A percentile compares a stretch with the other conserved stretches of the same genome.
These are phyloP conservation scores for Maccullochella peelii DNA, from an alignment of 2,113 vertebrate genomes.

Conservation along the genomic window DNA sequence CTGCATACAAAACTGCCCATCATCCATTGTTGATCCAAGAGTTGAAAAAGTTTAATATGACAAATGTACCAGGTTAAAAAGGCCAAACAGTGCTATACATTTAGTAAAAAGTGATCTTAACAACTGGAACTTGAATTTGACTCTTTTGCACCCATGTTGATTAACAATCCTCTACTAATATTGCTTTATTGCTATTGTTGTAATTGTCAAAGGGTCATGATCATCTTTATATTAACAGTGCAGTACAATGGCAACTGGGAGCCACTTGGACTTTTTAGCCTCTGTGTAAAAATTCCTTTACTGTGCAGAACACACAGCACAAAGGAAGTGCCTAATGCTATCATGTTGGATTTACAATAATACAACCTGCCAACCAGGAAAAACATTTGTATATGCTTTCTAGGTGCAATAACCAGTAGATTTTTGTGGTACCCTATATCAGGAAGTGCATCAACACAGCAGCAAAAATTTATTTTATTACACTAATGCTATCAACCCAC, in stretches of 20 bases:
- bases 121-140: background rate
- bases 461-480: slow-evolving; percentile 18
- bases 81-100: background rate
- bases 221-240: background rate
- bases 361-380: background rate
- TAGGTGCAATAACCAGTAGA: background rate
- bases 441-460: background rate
- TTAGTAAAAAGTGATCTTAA: background rate
- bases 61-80: background rate
- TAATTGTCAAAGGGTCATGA: background rate
- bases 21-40: background rate
- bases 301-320: background rate
- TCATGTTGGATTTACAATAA: slow-evolving; percentile 11
- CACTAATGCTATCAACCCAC: background rate
- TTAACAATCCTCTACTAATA: background rate
- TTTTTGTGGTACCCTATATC: background rate
- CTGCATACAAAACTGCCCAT: background rate
- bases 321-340: background rate
- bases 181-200: background rate
- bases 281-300: background rate
- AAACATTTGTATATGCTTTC: background rate
- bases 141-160: background rate
- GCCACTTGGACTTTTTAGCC: background rate
- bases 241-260: background rate
- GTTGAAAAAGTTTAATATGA: background rate